These are phyloP conservation scores for Tyria jacobaeae DNA, from an alignment of 2,888 invertebrate genomes.

Conservation along the genomic window DNA sequence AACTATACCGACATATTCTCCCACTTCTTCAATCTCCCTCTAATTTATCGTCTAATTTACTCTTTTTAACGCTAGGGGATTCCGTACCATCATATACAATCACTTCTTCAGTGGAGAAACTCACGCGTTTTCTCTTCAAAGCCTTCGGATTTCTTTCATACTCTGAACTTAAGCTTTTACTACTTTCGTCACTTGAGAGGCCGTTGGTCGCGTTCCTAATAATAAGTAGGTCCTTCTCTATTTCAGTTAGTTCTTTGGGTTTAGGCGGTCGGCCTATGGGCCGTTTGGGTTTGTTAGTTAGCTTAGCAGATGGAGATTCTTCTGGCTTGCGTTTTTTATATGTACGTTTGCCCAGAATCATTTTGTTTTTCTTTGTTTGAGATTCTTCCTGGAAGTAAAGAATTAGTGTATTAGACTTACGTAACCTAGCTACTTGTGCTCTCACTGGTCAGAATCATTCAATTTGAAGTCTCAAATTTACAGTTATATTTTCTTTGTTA, in stretches of 20 bases:
- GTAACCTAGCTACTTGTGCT: too few relatives aligned
- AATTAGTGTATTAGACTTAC: not conserved
- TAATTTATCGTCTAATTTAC: constrained; percentile 36
- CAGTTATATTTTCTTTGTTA: too few relatives aligned
- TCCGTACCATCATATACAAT: constrained; percentile 28
- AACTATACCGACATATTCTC: constrained; percentile 15
- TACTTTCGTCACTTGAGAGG: constrained; percentile 69
- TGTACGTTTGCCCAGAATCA: constrained; percentile 57
- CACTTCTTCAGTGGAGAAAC: constrained; percentile 62
- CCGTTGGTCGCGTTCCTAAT: constrained; percentile 75
- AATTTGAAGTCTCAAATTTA: too few relatives aligned
- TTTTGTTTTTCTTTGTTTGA: constrained; percentile 70
- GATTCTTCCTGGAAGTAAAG: constrained; percentile 67
- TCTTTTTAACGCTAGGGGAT: constrained; percentile 41
- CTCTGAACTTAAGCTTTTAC: constrained; percentile 55
- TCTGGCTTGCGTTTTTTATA: constrained; percentile 74
- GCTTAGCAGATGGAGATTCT: constrained; percentile 65
- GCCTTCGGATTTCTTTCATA: constrained; percentile 57
- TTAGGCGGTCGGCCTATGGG: constrained; percentile 66
- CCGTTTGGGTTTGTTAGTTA: constrained; percentile 63
- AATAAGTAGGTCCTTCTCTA: constrained; percentile 78
- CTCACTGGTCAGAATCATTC: too few relatives aligned
- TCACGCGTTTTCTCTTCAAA: constrained; percentile 65
- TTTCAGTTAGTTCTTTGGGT: constrained; percentile 74
- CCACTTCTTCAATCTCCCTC: constrained; percentile 37